Evolutionary conservation across 2,888 invertebrate genomes (phyloP).

Genomic region (Eupithecia centaureata): DNA sequence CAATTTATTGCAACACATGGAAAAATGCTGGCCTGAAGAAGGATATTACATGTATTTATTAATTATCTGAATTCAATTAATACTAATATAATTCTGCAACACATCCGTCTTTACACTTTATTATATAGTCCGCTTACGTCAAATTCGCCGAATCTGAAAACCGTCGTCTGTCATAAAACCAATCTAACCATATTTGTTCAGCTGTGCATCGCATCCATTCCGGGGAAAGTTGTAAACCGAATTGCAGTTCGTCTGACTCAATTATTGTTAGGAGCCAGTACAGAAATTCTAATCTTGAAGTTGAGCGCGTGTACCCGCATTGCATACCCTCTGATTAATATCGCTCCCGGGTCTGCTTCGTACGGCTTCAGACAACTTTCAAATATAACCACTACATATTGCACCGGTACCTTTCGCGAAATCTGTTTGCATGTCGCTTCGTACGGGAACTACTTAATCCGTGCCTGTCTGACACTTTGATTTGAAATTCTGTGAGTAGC

Average conservation of each 20-base stretch:
- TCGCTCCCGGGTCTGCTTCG: slow-evolving; percentile 54
- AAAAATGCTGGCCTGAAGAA: background rate
- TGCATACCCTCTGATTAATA: slow-evolving; percentile 79
- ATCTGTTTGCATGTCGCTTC: slow-evolving; percentile 31
- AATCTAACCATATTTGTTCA: slow-evolving; percentile 30
- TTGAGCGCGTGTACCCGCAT: slow-evolving; percentile 66
- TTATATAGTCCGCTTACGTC: background rate
- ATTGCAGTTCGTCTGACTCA: slow-evolving; percentile 67
- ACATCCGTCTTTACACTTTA: background rate
- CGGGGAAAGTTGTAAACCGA: slow-evolving; percentile 47
- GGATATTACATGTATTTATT: background rate
- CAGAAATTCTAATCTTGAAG: slow-evolving; percentile 73
- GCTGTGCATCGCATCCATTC: slow-evolving; percentile 34
- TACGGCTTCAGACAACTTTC: slow-evolving; percentile 71
- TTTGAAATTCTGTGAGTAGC: slow-evolving; percentile 32
- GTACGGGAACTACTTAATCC: slow-evolving; percentile 30
- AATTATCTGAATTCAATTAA: too few relatives aligned
- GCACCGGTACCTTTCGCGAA: slow-evolving; percentile 32
- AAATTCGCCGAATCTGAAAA: background rate
- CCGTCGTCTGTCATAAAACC: slow-evolving; percentile 21
- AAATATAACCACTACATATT: slow-evolving; percentile 53
- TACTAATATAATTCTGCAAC: background rate
- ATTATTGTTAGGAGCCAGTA: slow-evolving; percentile 69
- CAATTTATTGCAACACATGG: background rate
- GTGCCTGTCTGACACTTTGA: slow-evolving; percentile 35